Percentiles rank a stretch among this genome's conserved stretches.
Evolutionary conservation across 2,888 invertebrate genomes (phyloP).

Genomic region (Trissoscelio sp.): DNA sequence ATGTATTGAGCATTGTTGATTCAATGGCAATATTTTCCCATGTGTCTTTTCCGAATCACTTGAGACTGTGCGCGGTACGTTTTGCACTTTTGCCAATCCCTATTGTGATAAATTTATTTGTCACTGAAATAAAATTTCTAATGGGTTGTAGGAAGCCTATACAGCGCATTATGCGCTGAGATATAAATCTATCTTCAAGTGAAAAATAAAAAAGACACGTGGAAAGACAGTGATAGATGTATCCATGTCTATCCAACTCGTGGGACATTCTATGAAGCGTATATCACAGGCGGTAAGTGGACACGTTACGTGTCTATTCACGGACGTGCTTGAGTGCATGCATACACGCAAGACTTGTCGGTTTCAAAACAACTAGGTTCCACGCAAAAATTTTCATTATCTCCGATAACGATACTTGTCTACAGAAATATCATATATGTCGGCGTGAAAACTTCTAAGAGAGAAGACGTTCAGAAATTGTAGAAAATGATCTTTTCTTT

Average conservation of each 20-base stretch:
- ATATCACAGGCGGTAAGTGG: constrained; percentile 67
- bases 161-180: constrained; percentile 55
- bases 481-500: constrained; percentile 2
- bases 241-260: constrained; percentile 58
- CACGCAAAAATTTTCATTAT: constrained; percentile 47
- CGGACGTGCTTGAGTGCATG: constrained; percentile 48
- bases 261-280: constrained; percentile 69
- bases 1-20: neutral
- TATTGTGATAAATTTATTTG: constrained; percentile 64
- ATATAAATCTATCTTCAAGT: constrained; percentile 64
- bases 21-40: constrained; percentile 29
- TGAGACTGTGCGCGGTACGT: neutral
- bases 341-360: constrained; percentile 40
- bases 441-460: constrained; percentile 19
- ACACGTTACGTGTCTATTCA: constrained; percentile 70
- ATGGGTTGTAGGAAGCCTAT: constrained; percentile 63
- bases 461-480: constrained; percentile 51
- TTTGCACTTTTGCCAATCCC: constrained; percentile 23
- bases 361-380: constrained; percentile 55
- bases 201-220: constrained; percentile 57
- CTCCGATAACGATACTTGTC: constrained; percentile 55
- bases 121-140: constrained; percentile 56
- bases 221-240: constrained; percentile 63
- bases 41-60: constrained; percentile 30
- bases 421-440: constrained; percentile 43